phyloP scores from a whole-genome alignment of 2,797 vertebrate genomes.

The Lacerta viridis region DNA sequence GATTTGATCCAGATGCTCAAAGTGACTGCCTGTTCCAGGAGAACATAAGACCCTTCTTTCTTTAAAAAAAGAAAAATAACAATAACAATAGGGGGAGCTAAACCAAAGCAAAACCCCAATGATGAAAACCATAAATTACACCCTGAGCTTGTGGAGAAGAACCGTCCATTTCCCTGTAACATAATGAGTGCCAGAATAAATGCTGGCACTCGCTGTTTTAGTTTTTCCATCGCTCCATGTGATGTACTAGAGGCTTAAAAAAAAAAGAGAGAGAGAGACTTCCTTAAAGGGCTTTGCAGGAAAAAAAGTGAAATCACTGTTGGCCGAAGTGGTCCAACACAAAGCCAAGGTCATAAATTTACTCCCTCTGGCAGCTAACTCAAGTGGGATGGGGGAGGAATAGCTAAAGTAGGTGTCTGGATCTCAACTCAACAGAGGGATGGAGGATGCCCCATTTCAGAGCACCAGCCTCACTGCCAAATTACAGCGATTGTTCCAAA shows the following conservation, averaged over 20 bases:
- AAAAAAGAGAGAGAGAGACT: conserved; percentile 31
- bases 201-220: conserved; percentile 37
- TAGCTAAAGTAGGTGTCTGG: not conserved
- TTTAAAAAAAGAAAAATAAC: not conserved
- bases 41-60: conserved; percentile 28
- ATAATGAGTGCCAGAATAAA: conserved; percentile 45
- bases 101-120: conserved; percentile 57
- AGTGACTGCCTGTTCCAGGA: conserved; percentile 25
- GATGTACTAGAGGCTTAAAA: conserved; percentile 15
- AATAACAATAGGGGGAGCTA: conserved; percentile 27
- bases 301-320: conserved; percentile 64
- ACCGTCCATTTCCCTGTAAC: conserved; percentile 49
- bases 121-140: conserved; percentile 60
- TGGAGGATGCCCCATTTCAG: accelerated
- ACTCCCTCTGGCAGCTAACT: conserved; percentile 40
- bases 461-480: not conserved
- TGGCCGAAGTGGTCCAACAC: conserved; percentile 46
- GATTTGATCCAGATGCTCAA: conserved; percentile 67
- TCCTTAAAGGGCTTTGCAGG: conserved; percentile 62
- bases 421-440: conserved; percentile 39
- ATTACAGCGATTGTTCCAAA: too few relatives aligned
- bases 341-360: conserved; percentile 61
- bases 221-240: conserved; percentile 66
- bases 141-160: conserved; percentile 60
- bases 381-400: not conserved